phyloP scores from a whole-genome alignment of 2,113 vertebrate genomes.

The Cheirogaleus medius region DNA sequence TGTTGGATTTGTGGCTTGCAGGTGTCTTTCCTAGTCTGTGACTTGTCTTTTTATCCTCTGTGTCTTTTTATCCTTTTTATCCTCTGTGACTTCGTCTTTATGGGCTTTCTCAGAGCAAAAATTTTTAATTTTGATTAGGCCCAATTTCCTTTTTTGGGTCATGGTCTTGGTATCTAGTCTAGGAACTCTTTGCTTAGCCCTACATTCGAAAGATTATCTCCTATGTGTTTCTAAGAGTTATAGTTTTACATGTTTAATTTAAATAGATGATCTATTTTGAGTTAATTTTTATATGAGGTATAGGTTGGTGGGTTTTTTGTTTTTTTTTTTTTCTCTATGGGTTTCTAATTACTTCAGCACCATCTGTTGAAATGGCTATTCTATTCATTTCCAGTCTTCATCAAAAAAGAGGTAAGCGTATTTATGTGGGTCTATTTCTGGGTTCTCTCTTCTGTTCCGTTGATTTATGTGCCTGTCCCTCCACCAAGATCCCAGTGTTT shows the following conservation, averaged over 20 bases:
- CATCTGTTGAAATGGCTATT: neutral
- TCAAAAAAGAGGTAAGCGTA: neutral
- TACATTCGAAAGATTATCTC: neutral
- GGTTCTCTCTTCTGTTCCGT: neutral
- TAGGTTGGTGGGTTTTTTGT: neutral
- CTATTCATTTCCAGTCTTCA: neutral
- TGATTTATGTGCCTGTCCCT: neutral
- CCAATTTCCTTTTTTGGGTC: neutral
- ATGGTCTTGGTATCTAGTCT: neutral
- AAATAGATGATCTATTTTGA: neutral
- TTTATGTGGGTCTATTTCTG: neutral
- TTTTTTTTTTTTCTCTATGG: neutral
- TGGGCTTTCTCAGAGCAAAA: neutral
- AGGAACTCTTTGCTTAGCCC: neutral
- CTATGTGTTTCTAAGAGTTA: neutral
- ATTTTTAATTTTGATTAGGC: neutral
- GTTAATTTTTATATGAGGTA: neutral
- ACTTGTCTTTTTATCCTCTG: neutral
- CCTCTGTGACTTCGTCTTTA: neutral
- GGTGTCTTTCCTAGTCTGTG: neutral
- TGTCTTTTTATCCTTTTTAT: neutral
- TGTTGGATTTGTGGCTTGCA: neutral
- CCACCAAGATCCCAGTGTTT: neutral
- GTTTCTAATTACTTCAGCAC: neutral
- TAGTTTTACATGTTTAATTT: neutral